Percentiles rank a stretch among this genome's conserved stretches.
These are phyloP conservation scores for Zophobas atratus DNA, from an alignment of 1,140 invertebrate genomes.

Conservation along the genomic window DNA sequence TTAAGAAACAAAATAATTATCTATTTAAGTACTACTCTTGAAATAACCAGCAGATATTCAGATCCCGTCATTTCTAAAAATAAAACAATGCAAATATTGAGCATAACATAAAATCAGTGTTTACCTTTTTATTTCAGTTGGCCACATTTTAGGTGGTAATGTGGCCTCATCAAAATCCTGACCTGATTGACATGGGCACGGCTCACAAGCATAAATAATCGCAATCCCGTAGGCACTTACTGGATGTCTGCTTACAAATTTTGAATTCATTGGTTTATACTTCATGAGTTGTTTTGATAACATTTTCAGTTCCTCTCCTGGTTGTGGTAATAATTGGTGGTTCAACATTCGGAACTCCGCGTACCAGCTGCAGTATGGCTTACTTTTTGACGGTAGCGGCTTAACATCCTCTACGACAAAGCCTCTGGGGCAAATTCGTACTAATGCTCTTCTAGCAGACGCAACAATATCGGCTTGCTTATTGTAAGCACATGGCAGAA, in stretches of 20 bases:
- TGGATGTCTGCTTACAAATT: slow-evolving; percentile 10
- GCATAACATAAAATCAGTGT: not conserved
- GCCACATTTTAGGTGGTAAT: not conserved
- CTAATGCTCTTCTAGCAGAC: not conserved
- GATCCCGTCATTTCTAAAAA: no score
- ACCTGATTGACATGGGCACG: no score
- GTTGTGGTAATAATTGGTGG: not conserved
- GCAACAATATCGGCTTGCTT: not conserved
- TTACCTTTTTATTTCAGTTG: not conserved
- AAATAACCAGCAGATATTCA: no score
- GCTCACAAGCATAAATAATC: no score
- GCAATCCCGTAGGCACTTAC: not conserved
- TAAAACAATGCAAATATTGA: not conserved
- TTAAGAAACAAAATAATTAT: no score
- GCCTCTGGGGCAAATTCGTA: not conserved
- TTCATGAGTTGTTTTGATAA: slow-evolving; percentile 3
- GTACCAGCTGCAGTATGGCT: slow-evolving; percentile 1
- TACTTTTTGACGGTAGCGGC: not conserved
- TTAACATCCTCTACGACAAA: not conserved
- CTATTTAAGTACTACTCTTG: no score
- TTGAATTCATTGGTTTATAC: slow-evolving; percentile 9
- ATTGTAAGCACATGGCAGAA: not conserved
- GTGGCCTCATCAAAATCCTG: not conserved
- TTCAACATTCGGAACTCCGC: not conserved
- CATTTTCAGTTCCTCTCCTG: not conserved